phyloP scores from a whole-genome alignment of 1,140 invertebrate species.

The Watersipora subatra region DNA sequence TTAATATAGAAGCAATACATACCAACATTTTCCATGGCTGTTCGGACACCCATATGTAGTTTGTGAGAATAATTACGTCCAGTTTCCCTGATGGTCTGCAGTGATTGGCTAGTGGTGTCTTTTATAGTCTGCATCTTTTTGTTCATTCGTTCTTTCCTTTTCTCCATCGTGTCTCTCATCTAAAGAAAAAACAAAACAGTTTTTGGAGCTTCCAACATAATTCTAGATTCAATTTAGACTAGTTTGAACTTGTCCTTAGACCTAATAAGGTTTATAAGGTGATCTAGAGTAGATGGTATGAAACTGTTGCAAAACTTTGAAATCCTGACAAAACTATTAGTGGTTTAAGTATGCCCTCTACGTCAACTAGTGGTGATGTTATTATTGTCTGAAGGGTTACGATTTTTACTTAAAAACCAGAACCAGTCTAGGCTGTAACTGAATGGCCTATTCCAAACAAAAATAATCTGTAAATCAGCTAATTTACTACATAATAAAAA shows the following conservation, averaged over 20 bases:
- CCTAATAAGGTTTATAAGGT: neutral
- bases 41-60: neutral
- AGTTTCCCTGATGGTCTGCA: conserved; percentile 2
- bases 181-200: neutral
- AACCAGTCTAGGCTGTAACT: too few relatives aligned
- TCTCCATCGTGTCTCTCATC: neutral
- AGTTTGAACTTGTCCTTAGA: too few relatives aligned
- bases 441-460: neutral
- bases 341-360: neutral
- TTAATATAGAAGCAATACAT: too few relatives aligned
- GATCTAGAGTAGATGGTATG: neutral
- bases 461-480: neutral
- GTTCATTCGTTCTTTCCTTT: neutral
- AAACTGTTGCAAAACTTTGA: neutral
- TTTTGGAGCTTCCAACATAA: neutral
- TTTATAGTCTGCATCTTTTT: neutral
- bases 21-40: conserved; percentile 1
- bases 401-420: too few relatives aligned
- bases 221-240: too few relatives aligned
- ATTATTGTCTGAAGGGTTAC: too few relatives aligned
- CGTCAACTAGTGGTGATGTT: neutral
- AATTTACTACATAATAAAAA: neutral
- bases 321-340: neutral
- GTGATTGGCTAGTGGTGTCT: conserved; percentile 1
- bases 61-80: neutral